A percentile compares a stretch with the other conserved stretches of the same genome.
These are phyloP conservation scores for Xestia c-nigrum DNA, from an alignment of 2,888 invertebrate species.

Conservation along the genomic window DNA sequence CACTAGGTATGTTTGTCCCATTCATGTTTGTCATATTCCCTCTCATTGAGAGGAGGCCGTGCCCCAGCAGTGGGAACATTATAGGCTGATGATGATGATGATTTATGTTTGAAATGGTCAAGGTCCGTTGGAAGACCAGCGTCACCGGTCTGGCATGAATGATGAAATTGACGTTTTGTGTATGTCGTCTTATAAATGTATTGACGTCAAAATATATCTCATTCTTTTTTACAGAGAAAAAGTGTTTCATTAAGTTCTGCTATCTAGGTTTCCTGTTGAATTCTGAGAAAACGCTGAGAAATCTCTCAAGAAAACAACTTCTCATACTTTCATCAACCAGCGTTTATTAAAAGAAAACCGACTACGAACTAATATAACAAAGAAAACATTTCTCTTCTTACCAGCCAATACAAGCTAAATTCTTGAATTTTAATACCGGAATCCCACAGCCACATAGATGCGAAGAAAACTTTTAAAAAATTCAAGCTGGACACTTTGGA, in stretches of 20 bases:
- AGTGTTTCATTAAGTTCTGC: background rate
- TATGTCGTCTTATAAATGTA: no score
- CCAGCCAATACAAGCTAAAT: conserved; percentile 40
- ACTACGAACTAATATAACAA: conserved; percentile 1
- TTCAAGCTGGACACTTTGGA: conserved; percentile 58
- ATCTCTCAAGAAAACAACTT: background rate
- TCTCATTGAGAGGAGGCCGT: no score
- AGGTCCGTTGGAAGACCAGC: no score
- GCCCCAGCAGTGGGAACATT: no score
- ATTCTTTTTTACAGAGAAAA: background rate
- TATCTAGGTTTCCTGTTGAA: background rate
- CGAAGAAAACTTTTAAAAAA: conserved; percentile 57
- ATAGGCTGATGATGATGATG: no score
- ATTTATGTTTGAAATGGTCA: no score
- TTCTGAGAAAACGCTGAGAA: background rate
- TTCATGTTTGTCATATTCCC: no score
- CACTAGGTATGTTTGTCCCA: no score
- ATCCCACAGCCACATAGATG: conserved; percentile 25
- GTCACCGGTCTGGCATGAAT: no score
- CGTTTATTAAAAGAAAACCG: conserved; percentile 3
- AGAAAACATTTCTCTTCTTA: conserved; percentile 22
- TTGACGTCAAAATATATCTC: no score
- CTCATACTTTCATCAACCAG: background rate
- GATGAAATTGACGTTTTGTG: no score
- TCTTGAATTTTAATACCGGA: conserved; percentile 48